These are phyloP conservation scores for Pararge aegeria DNA, from an alignment of 1,140 invertebrate species.

Conservation along the genomic window DNA sequence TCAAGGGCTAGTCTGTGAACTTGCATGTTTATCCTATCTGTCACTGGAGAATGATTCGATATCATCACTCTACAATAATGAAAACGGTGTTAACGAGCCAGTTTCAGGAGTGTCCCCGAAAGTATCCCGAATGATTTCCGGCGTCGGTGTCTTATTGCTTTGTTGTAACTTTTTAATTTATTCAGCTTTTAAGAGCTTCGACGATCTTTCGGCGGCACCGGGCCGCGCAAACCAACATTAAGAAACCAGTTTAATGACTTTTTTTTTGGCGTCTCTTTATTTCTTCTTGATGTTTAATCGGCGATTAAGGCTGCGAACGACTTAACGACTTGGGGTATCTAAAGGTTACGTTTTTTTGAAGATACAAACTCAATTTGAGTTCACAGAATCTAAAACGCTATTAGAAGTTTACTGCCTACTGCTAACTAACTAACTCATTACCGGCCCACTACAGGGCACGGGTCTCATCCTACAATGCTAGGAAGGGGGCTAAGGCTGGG, in stretches of 20 bases:
- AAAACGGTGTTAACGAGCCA: slow-evolving; percentile 4
- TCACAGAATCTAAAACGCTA: too few species aligned
- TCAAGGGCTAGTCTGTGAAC: too few species aligned
- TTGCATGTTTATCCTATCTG: background rate
- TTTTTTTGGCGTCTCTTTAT: background rate
- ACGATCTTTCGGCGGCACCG: background rate
- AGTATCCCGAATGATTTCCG: slow-evolving; percentile 5
- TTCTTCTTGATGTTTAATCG: background rate
- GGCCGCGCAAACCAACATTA: background rate
- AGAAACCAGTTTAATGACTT: slow-evolving; percentile 1
- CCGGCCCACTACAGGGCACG: too few species aligned
- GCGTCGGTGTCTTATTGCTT: background rate
- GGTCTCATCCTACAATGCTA: too few species aligned
- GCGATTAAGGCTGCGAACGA: background rate
- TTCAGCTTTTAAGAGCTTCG: slow-evolving; percentile 1
- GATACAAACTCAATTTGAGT: too few species aligned
- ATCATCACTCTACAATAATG: background rate
- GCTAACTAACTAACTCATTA: too few species aligned
- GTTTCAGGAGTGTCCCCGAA: background rate
- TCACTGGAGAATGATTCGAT: background rate
- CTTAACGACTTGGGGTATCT: background rate
- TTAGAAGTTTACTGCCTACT: too few species aligned
- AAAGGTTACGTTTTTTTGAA: background rate
- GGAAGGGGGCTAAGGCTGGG: too few species aligned
- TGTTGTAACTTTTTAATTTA: slow-evolving; percentile 10